Percentiles rank a stretch among this genome's conserved stretches.
phyloP scores from a whole-genome alignment of 2,113 vertebrate species.

The Sarotherodon lohbergeri region DNA sequence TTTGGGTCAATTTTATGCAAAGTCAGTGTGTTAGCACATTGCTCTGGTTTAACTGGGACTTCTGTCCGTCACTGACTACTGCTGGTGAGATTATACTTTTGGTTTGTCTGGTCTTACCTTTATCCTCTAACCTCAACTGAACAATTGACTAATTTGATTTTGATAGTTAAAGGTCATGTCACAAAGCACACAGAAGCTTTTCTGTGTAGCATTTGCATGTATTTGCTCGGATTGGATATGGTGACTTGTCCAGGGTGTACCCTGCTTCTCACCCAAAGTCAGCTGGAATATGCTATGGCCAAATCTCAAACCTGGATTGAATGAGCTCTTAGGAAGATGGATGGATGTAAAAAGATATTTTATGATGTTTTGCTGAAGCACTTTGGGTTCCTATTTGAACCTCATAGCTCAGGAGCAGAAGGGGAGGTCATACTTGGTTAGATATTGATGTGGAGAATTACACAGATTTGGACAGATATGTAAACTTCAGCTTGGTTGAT shows the following conservation, averaged over 20 bases:
- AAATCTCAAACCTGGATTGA: not conserved
- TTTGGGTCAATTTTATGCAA: not conserved
- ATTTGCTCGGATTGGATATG: not conserved
- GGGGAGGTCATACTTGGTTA: not conserved
- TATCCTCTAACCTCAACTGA: not conserved
- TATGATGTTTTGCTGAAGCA: not conserved
- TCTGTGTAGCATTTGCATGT: not conserved
- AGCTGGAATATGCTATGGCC: not conserved
- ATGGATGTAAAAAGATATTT: not conserved
- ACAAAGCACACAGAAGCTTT: not conserved
- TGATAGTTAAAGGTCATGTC: not conserved
- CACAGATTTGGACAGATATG: not conserved
- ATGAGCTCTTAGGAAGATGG: not conserved
- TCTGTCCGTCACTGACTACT: not conserved
- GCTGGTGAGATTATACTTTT: not conserved
- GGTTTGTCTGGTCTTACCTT: not conserved
- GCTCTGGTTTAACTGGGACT: not conserved
- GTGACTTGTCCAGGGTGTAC: not conserved
- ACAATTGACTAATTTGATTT: not conserved
- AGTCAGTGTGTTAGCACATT: not conserved
- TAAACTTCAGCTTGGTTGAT: not conserved
- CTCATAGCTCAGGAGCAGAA: not conserved
- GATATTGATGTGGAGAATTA: not conserved
- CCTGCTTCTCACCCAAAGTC: not conserved
- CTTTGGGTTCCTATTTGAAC: not conserved